A percentile compares a stretch with the other conserved stretches of the same genome.
phyloP scores from a whole-genome alignment of 53 echinoderm and acorn worm genomes.

The Zoroaster sp. region DNA sequence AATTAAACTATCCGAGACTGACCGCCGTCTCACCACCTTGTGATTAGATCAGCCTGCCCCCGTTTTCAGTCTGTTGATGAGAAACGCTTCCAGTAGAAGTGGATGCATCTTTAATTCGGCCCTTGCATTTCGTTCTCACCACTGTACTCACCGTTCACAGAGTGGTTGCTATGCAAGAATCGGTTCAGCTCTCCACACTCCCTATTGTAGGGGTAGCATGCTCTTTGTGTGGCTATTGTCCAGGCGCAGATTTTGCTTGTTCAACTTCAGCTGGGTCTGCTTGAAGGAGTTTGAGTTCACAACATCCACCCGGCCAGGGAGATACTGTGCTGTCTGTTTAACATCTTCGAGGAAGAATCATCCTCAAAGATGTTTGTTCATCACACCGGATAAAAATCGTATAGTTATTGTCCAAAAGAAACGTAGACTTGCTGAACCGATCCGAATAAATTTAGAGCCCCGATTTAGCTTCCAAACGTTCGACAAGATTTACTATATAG shows the following conservation, averaged over 20 bases:
- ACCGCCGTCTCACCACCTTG: not conserved
- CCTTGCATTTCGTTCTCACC: not conserved
- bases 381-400: not conserved
- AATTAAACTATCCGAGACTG: not conserved
- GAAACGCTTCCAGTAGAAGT: no score
- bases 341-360: not conserved
- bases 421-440: no score
- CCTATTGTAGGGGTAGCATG: constrained; percentile 68
- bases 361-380: not conserved
- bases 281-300: constrained; percentile 74
- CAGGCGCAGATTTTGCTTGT: constrained; percentile 57
- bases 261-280: constrained; percentile 63
- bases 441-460: no score
- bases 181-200: constrained; percentile 69
- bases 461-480: no score
- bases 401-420: no score
- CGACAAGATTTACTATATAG: no score
- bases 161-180: constrained; percentile 58
- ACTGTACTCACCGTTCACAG: not conserved
- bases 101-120: no score
- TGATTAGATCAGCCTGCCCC: not conserved
- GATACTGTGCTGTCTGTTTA: constrained; percentile 7
- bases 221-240: constrained; percentile 56
- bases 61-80: not conserved
- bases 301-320: constrained; percentile 70